Evolutionary conservation across 2,888 invertebrate genomes (phyloP).

Genomic region (Lagria hirta): DNA sequence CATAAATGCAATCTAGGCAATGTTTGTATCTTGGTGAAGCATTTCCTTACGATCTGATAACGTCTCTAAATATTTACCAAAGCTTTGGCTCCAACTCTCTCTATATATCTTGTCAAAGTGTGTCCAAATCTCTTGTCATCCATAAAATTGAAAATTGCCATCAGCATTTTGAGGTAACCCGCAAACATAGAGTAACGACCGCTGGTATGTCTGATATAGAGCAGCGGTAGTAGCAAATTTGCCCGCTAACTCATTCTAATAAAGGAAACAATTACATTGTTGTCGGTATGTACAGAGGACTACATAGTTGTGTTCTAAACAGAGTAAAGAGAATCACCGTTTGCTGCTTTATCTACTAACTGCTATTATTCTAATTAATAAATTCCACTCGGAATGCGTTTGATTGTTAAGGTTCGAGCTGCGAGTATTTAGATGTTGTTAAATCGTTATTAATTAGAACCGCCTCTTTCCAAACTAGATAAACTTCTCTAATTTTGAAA

Average conservation of each 20-base stretch:
- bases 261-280: slow-evolving; percentile 35
- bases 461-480: slow-evolving; percentile 19
- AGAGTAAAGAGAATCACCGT: slow-evolving; percentile 30
- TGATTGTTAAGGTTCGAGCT: slow-evolving; percentile 25
- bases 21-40: too few relatives aligned
- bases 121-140: too few relatives aligned
- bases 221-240: slow-evolving; percentile 28
- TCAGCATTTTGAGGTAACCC: too few relatives aligned
- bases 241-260: slow-evolving; percentile 28
- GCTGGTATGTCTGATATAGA: slow-evolving; percentile 18
- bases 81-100: too few relatives aligned
- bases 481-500: too few relatives aligned
- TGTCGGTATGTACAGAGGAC: slow-evolving; percentile 22
- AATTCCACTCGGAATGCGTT: slow-evolving; percentile 37
- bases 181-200: too few relatives aligned
- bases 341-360: slow-evolving; percentile 23
- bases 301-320: slow-evolving; percentile 31
- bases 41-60: too few relatives aligned
- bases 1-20: too few relatives aligned
- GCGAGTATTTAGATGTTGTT: slow-evolving; percentile 24
- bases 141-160: too few relatives aligned
- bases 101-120: too few relatives aligned
- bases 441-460: slow-evolving; percentile 22
- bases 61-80: too few relatives aligned
- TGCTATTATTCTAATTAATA: slow-evolving; percentile 43